Evolutionary conservation across 64 coral and sea anemone species (phyloP).

Genomic region (Stichodactyla mertensii): DNA sequence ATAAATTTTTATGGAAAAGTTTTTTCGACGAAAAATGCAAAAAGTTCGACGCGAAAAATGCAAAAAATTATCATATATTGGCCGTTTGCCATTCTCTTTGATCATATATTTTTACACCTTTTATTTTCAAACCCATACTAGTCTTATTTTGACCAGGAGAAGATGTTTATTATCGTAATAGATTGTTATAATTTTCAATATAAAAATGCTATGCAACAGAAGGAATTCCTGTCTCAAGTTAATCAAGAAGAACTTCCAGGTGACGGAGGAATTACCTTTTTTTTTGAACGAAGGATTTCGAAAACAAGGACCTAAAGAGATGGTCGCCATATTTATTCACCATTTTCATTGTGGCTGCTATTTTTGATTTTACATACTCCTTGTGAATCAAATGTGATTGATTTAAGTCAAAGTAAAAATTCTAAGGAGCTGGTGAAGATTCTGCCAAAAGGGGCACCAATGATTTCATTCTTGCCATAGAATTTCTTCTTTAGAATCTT

Average conservation of each 20-base stretch:
- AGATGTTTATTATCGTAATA: not conserved
- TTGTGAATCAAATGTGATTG: not conserved
- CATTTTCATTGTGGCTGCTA: not conserved
- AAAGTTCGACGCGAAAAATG: too few species aligned
- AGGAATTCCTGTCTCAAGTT: not conserved
- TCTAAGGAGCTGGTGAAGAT: not conserved
- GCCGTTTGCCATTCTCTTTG: not conserved
- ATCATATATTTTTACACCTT: not conserved
- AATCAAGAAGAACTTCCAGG: too few species aligned
- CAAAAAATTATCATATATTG: not conserved
- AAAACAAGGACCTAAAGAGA: not conserved
- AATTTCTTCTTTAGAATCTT: not conserved
- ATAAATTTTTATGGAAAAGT: too few species aligned
- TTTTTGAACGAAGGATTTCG: too few species aligned
- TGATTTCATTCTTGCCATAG: not conserved
- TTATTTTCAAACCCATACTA: not conserved
- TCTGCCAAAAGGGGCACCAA: not conserved
- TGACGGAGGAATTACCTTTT: too few species aligned
- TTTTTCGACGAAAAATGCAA: too few species aligned
- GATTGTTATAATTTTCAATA: constrained; percentile 12
- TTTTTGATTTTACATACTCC: not conserved
- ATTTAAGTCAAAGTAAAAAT: not conserved
- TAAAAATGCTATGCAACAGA: not conserved
- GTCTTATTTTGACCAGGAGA: not conserved
- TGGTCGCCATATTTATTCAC: not conserved